Evolutionary conservation across 2,797 vertebrate genomes (phyloP), one percentile per base, ranked within the genome.

Genomic region (Iguana delicatissima): DNA sequence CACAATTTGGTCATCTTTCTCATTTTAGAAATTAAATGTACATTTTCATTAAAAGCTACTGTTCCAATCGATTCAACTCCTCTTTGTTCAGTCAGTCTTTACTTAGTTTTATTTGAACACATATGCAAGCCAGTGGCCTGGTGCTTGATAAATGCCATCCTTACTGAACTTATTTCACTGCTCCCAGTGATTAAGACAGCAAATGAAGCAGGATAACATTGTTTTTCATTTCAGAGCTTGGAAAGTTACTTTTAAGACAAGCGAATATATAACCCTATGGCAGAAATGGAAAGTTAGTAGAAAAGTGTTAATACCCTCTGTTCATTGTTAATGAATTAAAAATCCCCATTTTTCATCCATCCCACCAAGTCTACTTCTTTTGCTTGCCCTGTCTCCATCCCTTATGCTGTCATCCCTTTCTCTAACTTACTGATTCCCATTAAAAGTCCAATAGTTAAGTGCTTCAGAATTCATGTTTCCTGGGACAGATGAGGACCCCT

Each of bases 21-120:
- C 0, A 32, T 55, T 90, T 84, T 87, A 46, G 5, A 74, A 91
- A 80, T 18, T 84, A 55, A 94, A 91, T 13, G 26, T 7, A 89
- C 77, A 84, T 38, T 92, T 92, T 84, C 89, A 57, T 84, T 90
- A 81, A 93, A 73, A 80, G 76, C 86, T 62, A 87, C 74, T 87
- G 0, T 85, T 52, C 42, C 46, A 88, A 92, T 73, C 72, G n/a
- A 93, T 84, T 74, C 89, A 89, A 42, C 14, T 76, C 20, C 85
- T 82, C 50, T 91, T 91, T 94, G 26, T 42, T 77, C 93, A 62
- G 29, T 80, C 52, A 22, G 6, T 93, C 93, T 80, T 77, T 22
- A 90, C 85, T 87, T 85, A 88, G 73, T 35, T 91, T 84, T 64
- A 24, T 26, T 62, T 29, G 42, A 52, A 90, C 64, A 90, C 88